Conservation (phyloP, 1,140 invertebrate species). For the Sitobion miscanthi region DNA sequence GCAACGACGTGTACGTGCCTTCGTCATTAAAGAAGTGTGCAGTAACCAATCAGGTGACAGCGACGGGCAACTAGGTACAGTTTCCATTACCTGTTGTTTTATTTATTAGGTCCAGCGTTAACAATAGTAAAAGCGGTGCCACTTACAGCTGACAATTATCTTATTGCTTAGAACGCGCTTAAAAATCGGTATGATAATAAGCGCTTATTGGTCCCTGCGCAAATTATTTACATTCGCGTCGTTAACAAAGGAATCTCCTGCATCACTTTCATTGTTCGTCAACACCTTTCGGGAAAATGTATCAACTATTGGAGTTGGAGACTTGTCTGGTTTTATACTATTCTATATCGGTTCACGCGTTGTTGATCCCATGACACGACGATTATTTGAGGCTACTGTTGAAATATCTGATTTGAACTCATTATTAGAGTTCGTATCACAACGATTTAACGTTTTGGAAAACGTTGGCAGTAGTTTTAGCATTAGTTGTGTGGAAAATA, state of each 20-base stretch:
- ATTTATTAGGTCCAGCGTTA: not conserved
- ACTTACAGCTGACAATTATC: conserved; percentile 5
- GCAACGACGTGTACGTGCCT: no score
- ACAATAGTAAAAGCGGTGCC: not conserved
- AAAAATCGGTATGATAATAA: not conserved
- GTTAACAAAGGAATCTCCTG: not conserved
- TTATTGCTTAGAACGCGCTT: not conserved
- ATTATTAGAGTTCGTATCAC: not conserved
- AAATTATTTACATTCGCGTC: conserved; percentile 10
- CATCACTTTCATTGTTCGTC: not conserved
- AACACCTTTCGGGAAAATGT: conserved; percentile 41
- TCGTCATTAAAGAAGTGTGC: no score
- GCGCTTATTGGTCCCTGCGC: not conserved
- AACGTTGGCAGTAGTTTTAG: not conserved
- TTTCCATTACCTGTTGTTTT: not conserved
- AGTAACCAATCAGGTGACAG: no score
- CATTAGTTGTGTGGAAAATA: not conserved
- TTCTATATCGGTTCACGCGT: conserved; percentile 19
- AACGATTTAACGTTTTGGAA: not conserved
- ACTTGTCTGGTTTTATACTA: not conserved
- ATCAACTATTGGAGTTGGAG: not conserved
- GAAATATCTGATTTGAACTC: not conserved
- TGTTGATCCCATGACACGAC: not conserved
- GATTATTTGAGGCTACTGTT: not conserved
- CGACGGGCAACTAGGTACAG: not conserved